A percentile compares a stretch with the other conserved stretches of the same genome.
These are phyloP conservation scores for Phenganax stokvisi DNA, from an alignment of 92 coral and sea anemone genomes.

Conservation along the genomic window DNA sequence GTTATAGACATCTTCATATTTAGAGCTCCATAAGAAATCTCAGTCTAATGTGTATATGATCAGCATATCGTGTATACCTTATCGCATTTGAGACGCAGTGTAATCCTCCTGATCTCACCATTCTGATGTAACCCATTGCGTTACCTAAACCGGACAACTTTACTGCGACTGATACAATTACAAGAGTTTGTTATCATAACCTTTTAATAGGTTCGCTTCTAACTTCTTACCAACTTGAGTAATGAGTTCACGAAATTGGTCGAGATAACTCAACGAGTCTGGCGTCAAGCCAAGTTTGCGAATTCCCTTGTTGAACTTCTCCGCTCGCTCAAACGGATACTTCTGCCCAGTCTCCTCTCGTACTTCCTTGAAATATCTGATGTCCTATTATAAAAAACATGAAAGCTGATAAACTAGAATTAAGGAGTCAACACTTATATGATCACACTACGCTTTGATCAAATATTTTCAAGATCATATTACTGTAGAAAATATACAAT, in stretches of 20 bases:
- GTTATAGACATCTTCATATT: too few species aligned
- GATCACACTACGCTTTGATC: too few species aligned
- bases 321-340: slow-evolving; percentile 93
- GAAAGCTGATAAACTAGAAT: neutral
- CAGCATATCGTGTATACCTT: slow-evolving; percentile 49
- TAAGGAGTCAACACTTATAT: neutral
- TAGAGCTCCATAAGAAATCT: too few species aligned
- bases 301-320: slow-evolving; percentile 97
- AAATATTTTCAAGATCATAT: neutral
- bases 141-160: slow-evolving; percentile 54
- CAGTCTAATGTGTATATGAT: neutral
- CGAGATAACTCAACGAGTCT: slow-evolving; percentile 80
- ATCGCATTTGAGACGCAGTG: slow-evolving; percentile 97
- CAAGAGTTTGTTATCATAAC: neutral
- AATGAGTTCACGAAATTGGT: slow-evolving; percentile 88
- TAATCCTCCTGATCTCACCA: slow-evolving; percentile 97
- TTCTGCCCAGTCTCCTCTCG: slow-evolving; percentile 80
- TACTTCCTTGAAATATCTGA: slow-evolving; percentile 80
- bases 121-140: slow-evolving; percentile 97
- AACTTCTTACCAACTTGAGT: slow-evolving; percentile 72
- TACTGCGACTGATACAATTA: neutral
- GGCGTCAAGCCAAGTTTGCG: slow-evolving; percentile 95
- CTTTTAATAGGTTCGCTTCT: neutral
- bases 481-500: too few species aligned
- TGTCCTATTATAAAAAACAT: slow-evolving; percentile 51